These are phyloP conservation scores for Hybognathus amarus DNA, from an alignment of 2,797 vertebrate genomes.

Conservation along the genomic window DNA sequence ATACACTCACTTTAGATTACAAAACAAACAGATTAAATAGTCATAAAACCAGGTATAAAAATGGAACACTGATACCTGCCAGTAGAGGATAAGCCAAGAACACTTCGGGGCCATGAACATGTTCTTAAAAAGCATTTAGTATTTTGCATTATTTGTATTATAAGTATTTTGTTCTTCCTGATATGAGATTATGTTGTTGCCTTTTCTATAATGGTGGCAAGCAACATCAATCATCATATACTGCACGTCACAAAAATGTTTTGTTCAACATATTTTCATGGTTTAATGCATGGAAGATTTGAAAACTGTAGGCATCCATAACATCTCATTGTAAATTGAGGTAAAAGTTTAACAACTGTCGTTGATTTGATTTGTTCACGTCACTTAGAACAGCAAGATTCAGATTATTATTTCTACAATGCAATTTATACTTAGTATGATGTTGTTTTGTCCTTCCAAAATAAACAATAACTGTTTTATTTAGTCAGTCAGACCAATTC, in stretches of 20 bases:
- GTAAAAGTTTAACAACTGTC: neutral
- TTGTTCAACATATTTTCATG: constrained; percentile 7
- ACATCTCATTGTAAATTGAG: neutral
- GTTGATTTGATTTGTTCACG: neutral
- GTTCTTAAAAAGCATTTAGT: neutral
- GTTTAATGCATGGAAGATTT: neutral
- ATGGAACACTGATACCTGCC: neutral
- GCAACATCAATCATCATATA: neutral
- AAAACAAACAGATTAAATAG: neutral
- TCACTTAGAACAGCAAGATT: neutral
- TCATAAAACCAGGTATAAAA: neutral
- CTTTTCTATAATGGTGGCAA: neutral
- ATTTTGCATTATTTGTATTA: neutral
- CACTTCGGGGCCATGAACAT: neutral
- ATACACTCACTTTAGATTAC: neutral
- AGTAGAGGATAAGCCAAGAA: neutral
- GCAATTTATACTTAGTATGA: neutral
- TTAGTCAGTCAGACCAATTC: no score
- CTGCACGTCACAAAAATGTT: neutral
- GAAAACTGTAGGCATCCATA: neutral
- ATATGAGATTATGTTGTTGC: neutral
- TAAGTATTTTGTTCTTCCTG: neutral
- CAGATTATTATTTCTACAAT: neutral
- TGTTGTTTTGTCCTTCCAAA: neutral
- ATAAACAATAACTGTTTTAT: no score